Evolutionary conservation across 2,888 invertebrate genomes (phyloP).

Genomic region (Netelia virgata): DNA sequence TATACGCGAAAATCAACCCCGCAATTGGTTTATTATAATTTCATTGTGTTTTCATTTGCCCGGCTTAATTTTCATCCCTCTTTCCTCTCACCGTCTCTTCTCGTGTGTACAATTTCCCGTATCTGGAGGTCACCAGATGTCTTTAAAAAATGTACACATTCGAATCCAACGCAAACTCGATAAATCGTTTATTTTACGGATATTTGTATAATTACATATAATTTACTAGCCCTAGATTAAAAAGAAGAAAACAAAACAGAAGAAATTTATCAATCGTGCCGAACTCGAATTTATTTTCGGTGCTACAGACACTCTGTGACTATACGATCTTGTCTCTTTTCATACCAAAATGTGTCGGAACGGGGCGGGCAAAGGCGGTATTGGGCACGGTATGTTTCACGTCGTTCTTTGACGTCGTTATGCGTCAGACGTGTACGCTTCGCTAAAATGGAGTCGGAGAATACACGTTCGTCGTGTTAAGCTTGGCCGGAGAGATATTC

Average conservation of each 20-base stretch:
- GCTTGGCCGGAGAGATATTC: constrained; percentile 35
- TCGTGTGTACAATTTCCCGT: neutral
- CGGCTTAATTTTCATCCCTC: constrained; percentile 79
- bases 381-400: constrained; percentile 56
- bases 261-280: too few species aligned
- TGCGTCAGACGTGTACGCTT: constrained; percentile 70
- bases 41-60: constrained; percentile 84
- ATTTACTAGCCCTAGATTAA: neutral
- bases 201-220: neutral
- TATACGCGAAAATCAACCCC: constrained; percentile 79
- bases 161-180: neutral
- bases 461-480: constrained; percentile 48
- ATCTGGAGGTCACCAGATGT: neutral
- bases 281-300: neutral
- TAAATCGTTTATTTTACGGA: too few species aligned
- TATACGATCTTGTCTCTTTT: constrained; percentile 63
- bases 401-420: constrained; percentile 76
- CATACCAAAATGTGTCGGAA: constrained; percentile 35
- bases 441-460: constrained; percentile 57
- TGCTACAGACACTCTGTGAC: constrained; percentile 40
- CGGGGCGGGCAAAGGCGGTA: constrained; percentile 3
- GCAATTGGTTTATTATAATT: constrained; percentile 84
- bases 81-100: neutral
- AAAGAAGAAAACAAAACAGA: neutral
- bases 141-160: neutral